Base-by-base conservation (phyloP, 2,797 vertebrate species). In the Loris lydekkerianus region DNA sequence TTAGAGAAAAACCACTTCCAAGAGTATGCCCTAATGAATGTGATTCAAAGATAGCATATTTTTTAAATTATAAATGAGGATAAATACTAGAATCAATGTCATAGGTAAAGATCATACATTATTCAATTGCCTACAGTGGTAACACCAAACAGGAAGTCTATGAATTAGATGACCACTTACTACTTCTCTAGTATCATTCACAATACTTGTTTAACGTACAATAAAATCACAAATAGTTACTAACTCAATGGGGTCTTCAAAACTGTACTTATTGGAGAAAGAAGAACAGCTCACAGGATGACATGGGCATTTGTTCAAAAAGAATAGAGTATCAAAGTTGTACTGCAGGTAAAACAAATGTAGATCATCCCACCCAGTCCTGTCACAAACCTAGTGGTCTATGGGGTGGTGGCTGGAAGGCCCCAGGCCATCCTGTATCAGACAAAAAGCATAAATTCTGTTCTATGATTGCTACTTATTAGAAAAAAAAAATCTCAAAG, bases 41-140 rank as follows among this genome's bases (percentile, higher is more conserved):
- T 29, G 73, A 89, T 70, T 80, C 89, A 77, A 94, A 89, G 72
- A 34, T 6, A 31, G n/a, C 7, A 1, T 53, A 61, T 34, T 84
- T 94, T 63, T 37, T 65, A 86, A 91, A 49, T 29, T 29, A 82
- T 65, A 84, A 75, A 87, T 91, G 67, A 72, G 81, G 65, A 83
- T 10, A 49, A 77, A 65, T 4, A 0, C 18, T 53, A 21, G 46
- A 40, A 37, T 0, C n/a, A 69, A 63, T 27, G 70, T 85, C 49
- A 65, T 49, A 73, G 67, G 53, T 34, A 20, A 88, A 76, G 70
- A 78, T 5, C 67, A 21, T 3, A 46, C 7, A 18, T n/a, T n/a
- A 15, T 34, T 72, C 53, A 37, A 37, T 4, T 11, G 46, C 75
- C n/a, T 90, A 25, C 2, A 13, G 13, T 7, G 29, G 31, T 27